These are phyloP conservation scores for Recurvirostra avosetta DNA, from an alignment of 2,113 vertebrate species.

Conservation along the genomic window DNA sequence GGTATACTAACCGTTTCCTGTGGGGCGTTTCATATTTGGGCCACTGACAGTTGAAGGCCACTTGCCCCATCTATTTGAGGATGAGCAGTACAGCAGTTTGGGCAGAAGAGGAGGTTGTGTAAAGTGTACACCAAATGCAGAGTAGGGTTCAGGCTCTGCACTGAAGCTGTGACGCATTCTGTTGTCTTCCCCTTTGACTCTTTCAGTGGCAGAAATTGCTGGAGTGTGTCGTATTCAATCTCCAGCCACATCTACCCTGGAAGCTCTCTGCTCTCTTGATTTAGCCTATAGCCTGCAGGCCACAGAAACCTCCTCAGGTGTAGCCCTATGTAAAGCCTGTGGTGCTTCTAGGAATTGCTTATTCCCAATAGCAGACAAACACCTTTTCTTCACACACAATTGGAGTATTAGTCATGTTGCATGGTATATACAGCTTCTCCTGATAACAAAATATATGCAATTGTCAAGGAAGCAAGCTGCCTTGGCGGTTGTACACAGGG, in stretches of 20 bases:
- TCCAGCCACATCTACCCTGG: neutral
- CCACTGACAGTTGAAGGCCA: neutral
- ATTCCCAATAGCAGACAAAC: neutral
- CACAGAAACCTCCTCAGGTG: neutral
- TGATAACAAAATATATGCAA: rapidly evolving
- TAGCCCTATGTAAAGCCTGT: rapidly evolving
- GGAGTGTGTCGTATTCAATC: neutral
- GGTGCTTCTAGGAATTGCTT: neutral
- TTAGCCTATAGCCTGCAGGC: neutral
- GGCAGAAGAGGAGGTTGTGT: neutral
- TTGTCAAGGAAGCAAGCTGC: neutral
- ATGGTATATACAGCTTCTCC: neutral
- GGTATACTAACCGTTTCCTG: neutral
- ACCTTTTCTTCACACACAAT: rapidly evolving
- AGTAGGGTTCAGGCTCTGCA: rapidly evolving
- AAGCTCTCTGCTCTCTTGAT: neutral
- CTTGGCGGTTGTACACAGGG: rapidly evolving
- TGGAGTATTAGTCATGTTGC: too few relatives aligned
- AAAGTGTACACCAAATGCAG: too few relatives aligned
- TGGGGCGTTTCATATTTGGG: neutral
- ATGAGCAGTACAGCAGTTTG: neutral
- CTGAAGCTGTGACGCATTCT: neutral
- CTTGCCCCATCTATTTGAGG: neutral
- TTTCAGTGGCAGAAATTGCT: neutral
- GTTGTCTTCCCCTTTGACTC: neutral